Conservation (phyloP, 2,113 vertebrate genomes). For the Euleptes europaea region DNA sequence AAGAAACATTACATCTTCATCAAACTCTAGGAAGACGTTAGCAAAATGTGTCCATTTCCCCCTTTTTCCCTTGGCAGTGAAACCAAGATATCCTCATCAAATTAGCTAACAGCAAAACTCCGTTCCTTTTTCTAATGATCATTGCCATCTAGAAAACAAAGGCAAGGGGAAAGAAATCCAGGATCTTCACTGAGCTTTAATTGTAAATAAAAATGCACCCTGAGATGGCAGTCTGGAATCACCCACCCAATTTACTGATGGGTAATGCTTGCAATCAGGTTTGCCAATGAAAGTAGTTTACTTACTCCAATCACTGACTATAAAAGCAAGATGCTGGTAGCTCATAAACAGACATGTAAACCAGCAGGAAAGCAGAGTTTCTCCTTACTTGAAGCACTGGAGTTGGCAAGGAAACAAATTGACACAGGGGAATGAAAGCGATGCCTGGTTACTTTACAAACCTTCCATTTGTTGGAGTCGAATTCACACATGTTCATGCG, state of each 20-base stretch:
- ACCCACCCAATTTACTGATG: constrained; percentile 19
- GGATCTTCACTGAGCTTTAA: constrained; percentile 26
- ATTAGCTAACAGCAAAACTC: constrained; percentile 23
- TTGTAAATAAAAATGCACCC: constrained; percentile 5
- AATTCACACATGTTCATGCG: not conserved
- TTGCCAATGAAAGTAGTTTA: not conserved
- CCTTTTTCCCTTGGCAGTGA: constrained; percentile 22
- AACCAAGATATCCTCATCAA: constrained; percentile 35
- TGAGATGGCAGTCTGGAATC: constrained; percentile 28
- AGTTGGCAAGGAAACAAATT: constrained; percentile 31
- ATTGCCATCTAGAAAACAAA: not conserved
- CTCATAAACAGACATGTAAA: constrained; percentile 36
- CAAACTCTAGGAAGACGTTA: constrained; percentile 43
- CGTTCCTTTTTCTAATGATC: constrained; percentile 2
- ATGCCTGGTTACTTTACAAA: not conserved
- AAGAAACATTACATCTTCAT: constrained; percentile 41
- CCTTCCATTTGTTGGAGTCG: not conserved
- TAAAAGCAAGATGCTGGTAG: constrained; percentile 33
- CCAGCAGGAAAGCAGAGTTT: constrained; percentile 26
- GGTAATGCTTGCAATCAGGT: constrained; percentile 1
- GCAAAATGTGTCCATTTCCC: constrained; percentile 44
- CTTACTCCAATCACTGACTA: constrained; percentile 37
- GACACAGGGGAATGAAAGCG: constrained; percentile 23
- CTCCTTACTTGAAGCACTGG: constrained; percentile 1
- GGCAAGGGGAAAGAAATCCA: not conserved